Base-by-base conservation (phyloP, 2,797 vertebrate genomes). In the Microchirus variegatus region DNA sequence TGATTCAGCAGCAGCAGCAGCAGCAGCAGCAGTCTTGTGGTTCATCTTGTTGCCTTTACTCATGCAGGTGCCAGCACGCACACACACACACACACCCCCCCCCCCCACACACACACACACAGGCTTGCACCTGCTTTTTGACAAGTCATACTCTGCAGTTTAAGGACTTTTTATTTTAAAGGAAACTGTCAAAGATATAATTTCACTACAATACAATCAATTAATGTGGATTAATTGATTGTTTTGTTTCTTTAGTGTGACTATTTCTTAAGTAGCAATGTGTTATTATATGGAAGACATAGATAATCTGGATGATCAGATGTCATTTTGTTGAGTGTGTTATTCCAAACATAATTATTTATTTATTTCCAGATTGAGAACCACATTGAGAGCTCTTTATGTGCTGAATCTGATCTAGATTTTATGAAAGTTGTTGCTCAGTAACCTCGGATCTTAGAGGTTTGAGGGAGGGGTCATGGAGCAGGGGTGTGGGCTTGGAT, bases 351-450 rank as follows among this genome's bases (percentile, higher is more conserved):
- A 11, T 22, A 2, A 31, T 50, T 17, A 9, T 3, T 37, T 4
- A 9, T 12, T 42, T 48, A 57, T 55, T 70, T 62, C 1, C 11
- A 62, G 12, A 46, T 47, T 38, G n/a, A n/a, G n/a, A n/a, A n/a
- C 41, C 0, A 17, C 37, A 9, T 72, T 64, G 58, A 12, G 66
- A 55, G 31, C 50, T 57, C 58, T 78, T 84, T 63, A 77, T 73
- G 55, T 59, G 10, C 11, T 59, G 77, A 85, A 84, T 85, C 54
- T 78, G 64, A 80, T 86, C 55, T 77, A 81, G 75, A 78, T 85
- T 82, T 82, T 78, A 26, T 35, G 3, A 78, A 86, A 81, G 74
- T 80, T 64, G 85, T 86, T 83, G 80, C 85, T 80, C 72, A 71
- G 87, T 86, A 85, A 81, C 82, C 73, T 86, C 54, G 63, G 73